A percentile compares a stretch with the other conserved stretches of the same genome.
phyloP scores from a whole-genome alignment of 2,113 vertebrate genomes.

The Mugil cephalus region DNA sequence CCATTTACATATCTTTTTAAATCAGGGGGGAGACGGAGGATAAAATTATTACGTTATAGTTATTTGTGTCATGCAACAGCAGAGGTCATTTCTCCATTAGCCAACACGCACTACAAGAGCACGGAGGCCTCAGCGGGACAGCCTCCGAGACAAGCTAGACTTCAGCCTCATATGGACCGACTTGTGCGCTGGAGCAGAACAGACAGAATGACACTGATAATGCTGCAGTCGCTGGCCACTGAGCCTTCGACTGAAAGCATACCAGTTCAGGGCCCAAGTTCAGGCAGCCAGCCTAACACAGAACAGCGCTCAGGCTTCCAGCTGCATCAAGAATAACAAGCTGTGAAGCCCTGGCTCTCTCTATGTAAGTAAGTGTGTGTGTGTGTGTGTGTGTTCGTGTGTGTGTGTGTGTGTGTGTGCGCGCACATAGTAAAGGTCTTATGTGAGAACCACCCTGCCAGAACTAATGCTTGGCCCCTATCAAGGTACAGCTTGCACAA shows the following conservation, averaged over 20 bases:
- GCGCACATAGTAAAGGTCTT: slow-evolving; percentile 62
- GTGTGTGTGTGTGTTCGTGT: slow-evolving; percentile 29
- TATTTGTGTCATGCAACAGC: slow-evolving; percentile 16
- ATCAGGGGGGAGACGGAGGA: neutral
- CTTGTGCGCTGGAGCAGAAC: slow-evolving; percentile 61
- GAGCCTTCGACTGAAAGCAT: slow-evolving; percentile 65
- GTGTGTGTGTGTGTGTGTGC: slow-evolving; percentile 23
- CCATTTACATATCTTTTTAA: slow-evolving; percentile 11
- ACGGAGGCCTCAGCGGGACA: slow-evolving; percentile 12
- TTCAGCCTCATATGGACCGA: slow-evolving; percentile 64
- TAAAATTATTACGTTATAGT: slow-evolving; percentile 5
- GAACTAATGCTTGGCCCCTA: slow-evolving; percentile 82
- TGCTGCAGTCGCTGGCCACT: slow-evolving; percentile 57
- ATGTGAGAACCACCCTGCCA: slow-evolving; percentile 79
- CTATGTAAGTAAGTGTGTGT: slow-evolving; percentile 33
- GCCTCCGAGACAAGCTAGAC: slow-evolving; percentile 44
- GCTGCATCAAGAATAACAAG: slow-evolving; percentile 82
- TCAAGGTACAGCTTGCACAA: slow-evolving; percentile 81
- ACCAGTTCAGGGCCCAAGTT: slow-evolving; percentile 65
- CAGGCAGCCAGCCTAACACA: slow-evolving; percentile 65
- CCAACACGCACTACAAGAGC: slow-evolving; percentile 20
- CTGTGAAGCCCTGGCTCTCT: slow-evolving; percentile 73
- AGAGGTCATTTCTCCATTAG: slow-evolving; percentile 34
- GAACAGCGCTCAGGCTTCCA: slow-evolving; percentile 75
- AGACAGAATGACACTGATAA: slow-evolving; percentile 70